These are phyloP conservation scores for Sebastes cheni DNA, from an alignment of 2,797 vertebrate species.

Conservation along the genomic window DNA sequence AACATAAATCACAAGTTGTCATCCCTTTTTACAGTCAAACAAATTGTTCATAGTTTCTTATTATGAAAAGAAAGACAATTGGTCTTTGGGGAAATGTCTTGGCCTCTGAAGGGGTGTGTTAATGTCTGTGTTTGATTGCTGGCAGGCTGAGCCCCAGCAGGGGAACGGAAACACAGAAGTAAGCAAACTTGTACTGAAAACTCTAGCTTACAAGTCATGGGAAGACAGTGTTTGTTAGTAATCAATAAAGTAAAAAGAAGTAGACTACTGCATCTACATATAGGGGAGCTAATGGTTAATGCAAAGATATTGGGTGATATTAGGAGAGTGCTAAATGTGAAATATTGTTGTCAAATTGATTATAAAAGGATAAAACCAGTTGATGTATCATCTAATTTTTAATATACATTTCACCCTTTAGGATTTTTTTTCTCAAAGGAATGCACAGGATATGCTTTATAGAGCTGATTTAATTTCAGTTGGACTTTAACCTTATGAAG, in stretches of 20 bases:
- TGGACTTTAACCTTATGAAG: not conserved
- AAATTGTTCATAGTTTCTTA: not conserved
- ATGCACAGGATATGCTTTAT: not conserved
- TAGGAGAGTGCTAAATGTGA: not conserved
- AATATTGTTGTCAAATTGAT: not conserved
- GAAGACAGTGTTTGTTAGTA: not conserved
- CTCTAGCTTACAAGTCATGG: not conserved
- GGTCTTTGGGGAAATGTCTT: not conserved
- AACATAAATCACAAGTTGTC: not conserved
- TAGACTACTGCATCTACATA: accelerated
- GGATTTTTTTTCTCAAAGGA: not conserved
- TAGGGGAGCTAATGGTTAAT: not conserved
- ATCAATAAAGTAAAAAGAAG: not conserved
- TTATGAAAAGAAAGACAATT: not conserved
- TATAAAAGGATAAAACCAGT: not conserved
- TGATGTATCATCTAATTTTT: not conserved
- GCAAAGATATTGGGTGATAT: not conserved
- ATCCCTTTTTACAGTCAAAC: not conserved
- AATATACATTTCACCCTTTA: not conserved
- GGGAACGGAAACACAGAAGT: not conserved
- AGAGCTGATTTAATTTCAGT: not conserved
- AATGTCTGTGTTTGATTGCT: not conserved
- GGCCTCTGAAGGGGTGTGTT: not conserved
- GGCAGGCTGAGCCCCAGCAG: not conserved
- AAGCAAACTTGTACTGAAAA: not conserved